Conservation (phyloP, 2,797 vertebrate genomes). For the Emys orbicularis region DNA sequence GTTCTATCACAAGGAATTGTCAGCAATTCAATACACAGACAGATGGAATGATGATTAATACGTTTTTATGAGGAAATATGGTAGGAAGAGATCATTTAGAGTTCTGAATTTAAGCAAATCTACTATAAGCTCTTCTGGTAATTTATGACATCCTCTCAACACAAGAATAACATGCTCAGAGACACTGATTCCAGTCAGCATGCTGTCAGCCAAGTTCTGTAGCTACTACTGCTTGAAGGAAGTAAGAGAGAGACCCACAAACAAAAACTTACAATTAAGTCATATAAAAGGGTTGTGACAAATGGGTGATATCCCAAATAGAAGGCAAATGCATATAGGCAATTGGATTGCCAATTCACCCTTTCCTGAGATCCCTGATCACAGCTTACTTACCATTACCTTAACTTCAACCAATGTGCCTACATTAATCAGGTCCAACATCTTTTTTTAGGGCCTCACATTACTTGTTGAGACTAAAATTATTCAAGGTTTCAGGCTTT, state of each 20-base stretch:
- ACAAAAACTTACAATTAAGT: not conserved
- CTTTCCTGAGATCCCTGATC: not conserved
- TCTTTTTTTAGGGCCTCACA: not conserved
- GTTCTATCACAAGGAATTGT: not conserved
- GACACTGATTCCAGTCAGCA: not conserved
- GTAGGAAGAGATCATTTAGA: not conserved
- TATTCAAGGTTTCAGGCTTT: not conserved
- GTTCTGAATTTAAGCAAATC: not conserved
- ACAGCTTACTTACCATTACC: not conserved
- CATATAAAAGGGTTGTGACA: not conserved
- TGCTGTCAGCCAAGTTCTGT: not conserved
- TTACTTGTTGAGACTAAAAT: not conserved
- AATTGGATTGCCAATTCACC: not conserved
- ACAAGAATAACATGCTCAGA: not conserved
- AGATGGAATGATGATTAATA: not conserved
- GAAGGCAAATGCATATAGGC: not conserved
- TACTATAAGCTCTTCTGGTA: not conserved
- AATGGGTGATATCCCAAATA: not conserved
- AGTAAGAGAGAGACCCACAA: not conserved
- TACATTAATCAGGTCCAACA: not conserved
- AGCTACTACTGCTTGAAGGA: not conserved
- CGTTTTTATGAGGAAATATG: not conserved
- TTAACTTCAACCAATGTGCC: not conserved
- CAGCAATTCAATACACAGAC: not conserved
- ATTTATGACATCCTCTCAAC: not conserved